These are phyloP conservation scores for Bombus turneri DNA, from an alignment of 1,140 invertebrate genomes.

Conservation along the genomic window DNA sequence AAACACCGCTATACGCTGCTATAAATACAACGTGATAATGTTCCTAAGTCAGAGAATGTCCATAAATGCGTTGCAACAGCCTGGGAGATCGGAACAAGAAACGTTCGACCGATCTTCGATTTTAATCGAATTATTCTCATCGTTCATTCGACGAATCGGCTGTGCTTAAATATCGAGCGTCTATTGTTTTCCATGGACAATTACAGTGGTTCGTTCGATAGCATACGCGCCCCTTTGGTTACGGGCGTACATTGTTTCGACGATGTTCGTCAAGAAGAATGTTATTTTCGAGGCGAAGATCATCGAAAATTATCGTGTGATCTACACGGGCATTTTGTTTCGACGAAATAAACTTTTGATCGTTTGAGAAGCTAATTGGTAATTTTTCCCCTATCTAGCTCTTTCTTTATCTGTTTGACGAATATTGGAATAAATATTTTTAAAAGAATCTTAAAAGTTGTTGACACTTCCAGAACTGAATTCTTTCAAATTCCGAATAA, in stretches of 20 bases:
- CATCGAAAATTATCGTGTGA: neutral
- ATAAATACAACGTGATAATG: too few relatives aligned
- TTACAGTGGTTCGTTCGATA: slow-evolving; percentile 9
- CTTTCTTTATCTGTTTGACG: too few relatives aligned
- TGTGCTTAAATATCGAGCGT: slow-evolving; percentile 22
- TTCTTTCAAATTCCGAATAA: too few relatives aligned
- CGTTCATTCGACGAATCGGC: neutral
- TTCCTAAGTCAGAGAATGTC: neutral
- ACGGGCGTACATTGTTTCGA: neutral
- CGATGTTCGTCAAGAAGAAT: neutral
- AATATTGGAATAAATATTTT: too few relatives aligned
- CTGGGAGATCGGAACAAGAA: neutral
- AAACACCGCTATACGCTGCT: too few relatives aligned
- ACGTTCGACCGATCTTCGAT: slow-evolving; percentile 7
- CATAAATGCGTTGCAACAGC: neutral
- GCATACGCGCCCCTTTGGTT: neutral
- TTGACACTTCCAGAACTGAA: too few relatives aligned
- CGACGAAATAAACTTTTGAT: neutral
- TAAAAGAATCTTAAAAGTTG: too few relatives aligned
- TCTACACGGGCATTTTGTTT: neutral
- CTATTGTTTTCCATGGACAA: slow-evolving; percentile 20
- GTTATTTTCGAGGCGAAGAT: neutral
- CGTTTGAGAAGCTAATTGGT: too few relatives aligned
- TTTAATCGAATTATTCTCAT: slow-evolving; percentile 29
- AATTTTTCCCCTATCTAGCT: too few relatives aligned